A percentile compares a stretch with the other conserved stretches of the same genome.
These are phyloP conservation scores for Chaetogeoica ovagalla DNA, from an alignment of 2,888 invertebrate species.

Conservation along the genomic window DNA sequence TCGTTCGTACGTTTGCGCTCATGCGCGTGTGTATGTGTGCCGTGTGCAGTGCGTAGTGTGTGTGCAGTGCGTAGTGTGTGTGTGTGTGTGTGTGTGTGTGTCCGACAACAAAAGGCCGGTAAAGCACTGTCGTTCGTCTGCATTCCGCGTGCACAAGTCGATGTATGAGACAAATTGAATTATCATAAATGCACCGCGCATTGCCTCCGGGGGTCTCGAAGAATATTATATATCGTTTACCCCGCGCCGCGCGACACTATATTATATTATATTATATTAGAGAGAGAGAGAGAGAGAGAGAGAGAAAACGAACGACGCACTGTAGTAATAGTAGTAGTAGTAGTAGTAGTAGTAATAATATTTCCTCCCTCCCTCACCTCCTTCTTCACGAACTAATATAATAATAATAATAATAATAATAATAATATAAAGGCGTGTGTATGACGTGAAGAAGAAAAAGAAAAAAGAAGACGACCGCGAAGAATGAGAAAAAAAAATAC, in stretches of 20 bases:
- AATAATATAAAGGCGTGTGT: neutral
- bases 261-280: no score
- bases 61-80: neutral
- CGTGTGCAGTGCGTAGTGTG: no score
- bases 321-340: no score
- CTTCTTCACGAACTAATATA: neutral
- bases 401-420: neutral
- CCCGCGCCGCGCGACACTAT: neutral
- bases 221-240: conserved; percentile 10
- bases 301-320: no score
- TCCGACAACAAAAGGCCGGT: conserved; percentile 32
- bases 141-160: conserved; percentile 31
- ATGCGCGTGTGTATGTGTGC: neutral
- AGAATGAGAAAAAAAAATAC: neutral
- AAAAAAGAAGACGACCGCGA: neutral
- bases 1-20: neutral
- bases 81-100: conserved; percentile 3
- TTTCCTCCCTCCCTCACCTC: neutral
- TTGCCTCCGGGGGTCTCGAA: conserved; percentile 17
- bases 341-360: no score
- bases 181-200: conserved; percentile 24
- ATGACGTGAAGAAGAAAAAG: no score
- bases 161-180: conserved; percentile 38
- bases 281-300: no score
- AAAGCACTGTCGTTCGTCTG: conserved; percentile 27